phyloP scores from a whole-genome alignment of 2,113 vertebrate species.

The Neofelis nebulosa region DNA sequence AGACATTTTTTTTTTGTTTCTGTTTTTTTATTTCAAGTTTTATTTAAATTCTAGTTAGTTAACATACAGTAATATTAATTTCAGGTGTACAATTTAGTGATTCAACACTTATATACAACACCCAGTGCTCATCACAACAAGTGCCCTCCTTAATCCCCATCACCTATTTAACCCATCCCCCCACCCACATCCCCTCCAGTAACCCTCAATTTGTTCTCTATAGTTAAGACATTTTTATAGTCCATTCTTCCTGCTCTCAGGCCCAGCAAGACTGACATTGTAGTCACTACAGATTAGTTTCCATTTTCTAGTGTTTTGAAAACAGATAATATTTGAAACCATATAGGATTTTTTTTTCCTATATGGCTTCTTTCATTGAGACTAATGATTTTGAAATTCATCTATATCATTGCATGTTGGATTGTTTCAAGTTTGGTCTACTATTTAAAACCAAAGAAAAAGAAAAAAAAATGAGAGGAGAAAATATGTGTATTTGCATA shows the following conservation, averaged over 20 bases:
- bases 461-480: background rate
- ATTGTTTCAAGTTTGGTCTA: background rate
- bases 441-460: background rate
- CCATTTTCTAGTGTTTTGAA: background rate
- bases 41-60: background rate
- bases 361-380: background rate
- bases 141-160: background rate
- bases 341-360: background rate
- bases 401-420: background rate
- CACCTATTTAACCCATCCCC: background rate
- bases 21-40: background rate
- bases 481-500: background rate
- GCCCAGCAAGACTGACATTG: background rate
- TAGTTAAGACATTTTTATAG: background rate
- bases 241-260: background rate
- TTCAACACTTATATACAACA: background rate
- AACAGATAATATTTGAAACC: background rate
- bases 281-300: background rate
- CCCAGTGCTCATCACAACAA: background rate
- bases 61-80: background rate
- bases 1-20: background rate
- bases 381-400: background rate
- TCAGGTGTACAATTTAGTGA: background rate
- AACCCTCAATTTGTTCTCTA: background rate
- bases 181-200: background rate